Base-by-base conservation (phyloP, 2,797 vertebrate genomes). In the Aplochiton taeniatus region DNA sequence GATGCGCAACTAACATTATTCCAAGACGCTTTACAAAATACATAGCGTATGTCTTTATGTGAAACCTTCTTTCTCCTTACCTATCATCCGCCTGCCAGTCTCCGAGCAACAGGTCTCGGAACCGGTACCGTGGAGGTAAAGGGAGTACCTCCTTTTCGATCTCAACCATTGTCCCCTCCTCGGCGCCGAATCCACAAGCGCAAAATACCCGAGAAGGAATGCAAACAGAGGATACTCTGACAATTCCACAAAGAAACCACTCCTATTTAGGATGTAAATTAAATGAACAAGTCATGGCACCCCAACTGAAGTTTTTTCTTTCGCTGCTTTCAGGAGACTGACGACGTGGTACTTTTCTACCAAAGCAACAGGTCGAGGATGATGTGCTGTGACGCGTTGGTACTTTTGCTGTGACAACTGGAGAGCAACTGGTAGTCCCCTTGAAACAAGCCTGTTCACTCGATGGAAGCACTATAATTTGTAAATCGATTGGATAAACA, bases 51-150 rank as follows among this genome's bases (percentile, higher is more conserved):
- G 31, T 31, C 31, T 31, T 31, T 31, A 2, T 31, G 31, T 31
- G 31, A 6, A 31, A 31, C 31, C 31, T 31, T 31, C 2, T 31
- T 6, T 31, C 62, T 71, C 45, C 78, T 79, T 91, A 94, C 93
- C 92, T 93, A 83, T 94, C 93, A 71, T 94, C 93, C 48, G 86
- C 69, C 83, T 94, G 93, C 93, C 93, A 94, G 85, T 94, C 93
- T 53, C 93, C 93, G 78, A 94, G 93, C 88, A 94, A 91, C 89
- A 94, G 87, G 91, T 94, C 93, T 82, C 93, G 89, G 90, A 94
- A 94, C 75, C 93, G 91, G 85, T 94, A 94, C 83, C 93, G 91
- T 62, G 93, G 93, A 41, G 92, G 93, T 75, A 94, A 75, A 59
- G 93, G 93, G 76, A 93, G 91, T 50, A 94, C 92, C 63, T 93